phyloP scores from a whole-genome alignment of 2,888 invertebrate genomes.

The Tuberolachnus salignus region DNA sequence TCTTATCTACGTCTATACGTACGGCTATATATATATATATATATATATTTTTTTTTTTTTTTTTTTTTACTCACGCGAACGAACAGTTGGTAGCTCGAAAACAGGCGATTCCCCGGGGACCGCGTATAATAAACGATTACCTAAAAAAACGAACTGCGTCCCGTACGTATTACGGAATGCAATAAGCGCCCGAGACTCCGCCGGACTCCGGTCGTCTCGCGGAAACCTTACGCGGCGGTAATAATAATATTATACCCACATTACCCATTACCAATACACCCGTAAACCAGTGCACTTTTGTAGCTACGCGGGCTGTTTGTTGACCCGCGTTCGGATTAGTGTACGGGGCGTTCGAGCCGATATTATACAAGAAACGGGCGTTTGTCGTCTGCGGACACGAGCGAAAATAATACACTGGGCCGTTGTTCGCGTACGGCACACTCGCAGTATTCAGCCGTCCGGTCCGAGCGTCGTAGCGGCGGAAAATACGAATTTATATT shows the following conservation, averaged over 20 bases:
- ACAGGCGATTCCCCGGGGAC: conserved; percentile 12
- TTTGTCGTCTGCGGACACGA: background rate
- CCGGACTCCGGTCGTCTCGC: conserved; percentile 9
- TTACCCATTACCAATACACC: background rate
- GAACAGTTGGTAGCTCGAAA: background rate
- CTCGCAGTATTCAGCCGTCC: too few species aligned
- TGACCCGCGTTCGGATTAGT: conserved; percentile 52
- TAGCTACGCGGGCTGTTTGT: conserved; percentile 48
- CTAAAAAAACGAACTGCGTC: conserved; percentile 41
- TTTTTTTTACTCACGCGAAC: conserved; percentile 33
- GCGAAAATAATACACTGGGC: background rate
- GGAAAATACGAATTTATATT: too few species aligned
- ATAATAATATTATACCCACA: background rate
- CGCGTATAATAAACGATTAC: conserved; percentile 26
- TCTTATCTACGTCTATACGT: too few species aligned
- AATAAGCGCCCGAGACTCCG: background rate
- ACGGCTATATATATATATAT: conserved; percentile 3
- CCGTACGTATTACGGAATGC: background rate
- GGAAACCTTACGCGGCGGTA: conserved; percentile 10
- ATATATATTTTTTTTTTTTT: background rate
- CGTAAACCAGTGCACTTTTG: conserved; percentile 47
- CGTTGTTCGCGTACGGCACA: background rate
- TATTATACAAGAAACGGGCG: too few species aligned
- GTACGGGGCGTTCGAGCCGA: conserved; percentile 22
- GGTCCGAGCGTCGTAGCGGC: too few species aligned